A percentile compares a stretch with the other conserved stretches of the same genome.
Conservation (phyloP, 1,140 invertebrate genomes). For the Charaxes varanes region DNA sequence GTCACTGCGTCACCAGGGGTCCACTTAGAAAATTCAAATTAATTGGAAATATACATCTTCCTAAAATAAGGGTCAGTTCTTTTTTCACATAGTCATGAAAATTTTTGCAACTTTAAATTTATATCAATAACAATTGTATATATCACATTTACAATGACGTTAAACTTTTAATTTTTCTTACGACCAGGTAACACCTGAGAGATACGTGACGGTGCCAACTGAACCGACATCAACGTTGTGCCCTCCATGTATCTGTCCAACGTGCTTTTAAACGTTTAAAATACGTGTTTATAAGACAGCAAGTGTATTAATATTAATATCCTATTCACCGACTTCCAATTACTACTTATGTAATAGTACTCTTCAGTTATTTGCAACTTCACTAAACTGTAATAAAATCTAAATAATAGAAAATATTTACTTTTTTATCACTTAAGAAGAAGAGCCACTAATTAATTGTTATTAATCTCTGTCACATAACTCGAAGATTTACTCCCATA, state of each 20-base stretch:
- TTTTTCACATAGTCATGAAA: not conserved
- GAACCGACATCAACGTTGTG: conserved; percentile 28
- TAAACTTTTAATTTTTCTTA: not conserved
- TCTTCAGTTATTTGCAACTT: too few species aligned
- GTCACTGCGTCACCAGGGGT: conserved; percentile 42
- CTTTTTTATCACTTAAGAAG: too few species aligned
- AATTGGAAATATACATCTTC: conserved; percentile 48
- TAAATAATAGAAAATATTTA: too few species aligned
- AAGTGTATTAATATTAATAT: too few species aligned
- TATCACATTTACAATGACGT: not conserved
- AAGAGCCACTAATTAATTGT: too few species aligned
- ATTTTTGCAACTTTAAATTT: not conserved
- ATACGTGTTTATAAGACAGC: too few species aligned
- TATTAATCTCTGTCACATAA: too few species aligned
- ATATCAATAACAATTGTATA: not conserved
- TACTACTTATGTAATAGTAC: too few species aligned
- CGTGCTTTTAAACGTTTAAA: too few species aligned
- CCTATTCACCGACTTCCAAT: too few species aligned
- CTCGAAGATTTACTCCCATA: too few species aligned
- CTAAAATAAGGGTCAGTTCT: conserved; percentile 39
- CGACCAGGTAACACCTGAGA: conserved; percentile 28
- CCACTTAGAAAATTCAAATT: conserved; percentile 43
- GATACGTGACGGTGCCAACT: conserved; percentile 29
- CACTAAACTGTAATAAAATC: too few species aligned
- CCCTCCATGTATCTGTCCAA: conserved; percentile 33